Base-by-base conservation (phyloP, 2,797 vertebrate genomes). In the Glossophaga mutica region DNA sequence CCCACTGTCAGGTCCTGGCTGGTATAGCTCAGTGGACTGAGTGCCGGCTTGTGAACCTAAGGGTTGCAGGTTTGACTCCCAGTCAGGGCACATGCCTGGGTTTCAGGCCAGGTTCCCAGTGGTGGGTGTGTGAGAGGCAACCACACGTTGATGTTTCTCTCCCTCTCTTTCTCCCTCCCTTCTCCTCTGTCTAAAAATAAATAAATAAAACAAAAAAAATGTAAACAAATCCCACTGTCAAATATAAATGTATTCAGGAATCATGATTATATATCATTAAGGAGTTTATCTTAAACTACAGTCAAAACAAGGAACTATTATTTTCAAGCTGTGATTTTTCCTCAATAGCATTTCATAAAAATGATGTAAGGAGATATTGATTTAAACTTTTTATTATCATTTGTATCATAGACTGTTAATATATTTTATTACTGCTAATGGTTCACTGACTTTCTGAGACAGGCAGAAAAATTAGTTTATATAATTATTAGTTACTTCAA, bases 401-500 rank as follows among this genome's bases (percentile, higher is more conserved):
- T 78, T 76, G 91, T 4, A 2, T 57, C 42, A 92, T 18, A 78
- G 52, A 77, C 16, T 91, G 16, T 81, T 97, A 93, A 11, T 29
- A 32, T 74, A 34, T 96, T 77, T 29, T 96, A 94, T 44, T 96
- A 86, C 52, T 37, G 0, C 5, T 44, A 50, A 92, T 65, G 16
- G 21, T 86, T 79, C 26, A 55, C 18, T 87, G 78, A 73, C 68
- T 96, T 97, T 81, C 83, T 96, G 88, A 21, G 0, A 67, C 46
- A 1, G 0, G 37, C 8, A 42, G 52, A 81, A 34, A 77, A 97
- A 87, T 89, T 26, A 94, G 0, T 65, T 95, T 67, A 16, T 95
- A 62, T 94, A 95, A 94, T 96, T 93, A 90, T 37, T 55, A 97
- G 57, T 83, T 81, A 74, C 0, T 9, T 26, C 26, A 89, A n/a